Evolutionary conservation across 2,797 vertebrate species (phyloP).

Genomic region (Brotula barbata): DNA sequence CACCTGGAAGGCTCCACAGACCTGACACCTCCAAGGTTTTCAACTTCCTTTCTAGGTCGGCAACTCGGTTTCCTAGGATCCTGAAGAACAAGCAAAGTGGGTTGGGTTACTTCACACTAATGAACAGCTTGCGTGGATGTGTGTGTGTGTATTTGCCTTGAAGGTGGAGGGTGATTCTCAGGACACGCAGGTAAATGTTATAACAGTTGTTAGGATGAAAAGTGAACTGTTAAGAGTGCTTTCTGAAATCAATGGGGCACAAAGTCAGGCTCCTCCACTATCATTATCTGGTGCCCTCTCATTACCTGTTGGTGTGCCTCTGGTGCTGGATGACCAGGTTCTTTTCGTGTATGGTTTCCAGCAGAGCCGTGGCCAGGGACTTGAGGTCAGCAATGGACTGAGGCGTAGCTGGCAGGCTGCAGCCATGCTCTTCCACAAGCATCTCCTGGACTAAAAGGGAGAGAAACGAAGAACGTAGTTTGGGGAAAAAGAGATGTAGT

Average conservation of each 20-base stretch:
- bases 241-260: accelerated
- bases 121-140: not conserved
- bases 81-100: conserved; percentile 65
- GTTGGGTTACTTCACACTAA: not conserved
- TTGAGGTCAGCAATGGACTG: conserved; percentile 97
- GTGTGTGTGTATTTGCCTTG: conserved; percentile 52
- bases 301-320: conserved; percentile 95
- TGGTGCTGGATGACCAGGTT: conserved; percentile 99
- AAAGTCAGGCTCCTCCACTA: not conserved
- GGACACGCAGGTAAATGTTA: conserved; percentile 38
- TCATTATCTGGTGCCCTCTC: not conserved
- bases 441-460: conserved; percentile 77
- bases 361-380: conserved; percentile 92
- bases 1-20: conserved; percentile 98
- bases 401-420: conserved; percentile 93
- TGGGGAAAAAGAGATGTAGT: not conserved
- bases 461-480: no score
- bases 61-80: conserved; percentile 93
- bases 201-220: not conserved
- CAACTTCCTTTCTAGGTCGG: conserved; percentile 94
- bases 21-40: conserved; percentile 96
- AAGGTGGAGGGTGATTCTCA: conserved; percentile 49
- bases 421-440: conserved; percentile 90
- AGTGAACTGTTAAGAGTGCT: not conserved
- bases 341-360: conserved; percentile 98